Evolutionary conservation across 2,888 invertebrate species (phyloP).

Genomic region (Amiota mariae): DNA sequence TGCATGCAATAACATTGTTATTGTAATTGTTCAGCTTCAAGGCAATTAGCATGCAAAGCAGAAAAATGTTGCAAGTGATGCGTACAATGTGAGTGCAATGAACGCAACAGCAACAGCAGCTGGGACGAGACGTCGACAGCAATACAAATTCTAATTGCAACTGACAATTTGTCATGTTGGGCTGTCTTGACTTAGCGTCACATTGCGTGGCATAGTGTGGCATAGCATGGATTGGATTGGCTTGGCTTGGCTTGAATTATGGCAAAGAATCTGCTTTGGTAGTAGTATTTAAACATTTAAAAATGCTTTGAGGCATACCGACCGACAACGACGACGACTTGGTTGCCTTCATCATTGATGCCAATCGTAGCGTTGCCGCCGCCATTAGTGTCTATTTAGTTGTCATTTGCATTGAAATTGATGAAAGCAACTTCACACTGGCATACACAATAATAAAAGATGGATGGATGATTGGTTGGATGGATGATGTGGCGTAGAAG

Average conservation of each 20-base stretch:
- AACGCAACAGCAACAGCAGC: neutral
- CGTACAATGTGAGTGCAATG: neutral
- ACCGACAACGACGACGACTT: neutral
- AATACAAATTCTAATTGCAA: conserved; percentile 20
- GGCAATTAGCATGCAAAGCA: conserved; percentile 21
- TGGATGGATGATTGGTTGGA: neutral
- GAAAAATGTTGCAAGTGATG: too few species aligned
- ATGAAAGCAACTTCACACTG: conserved; percentile 9
- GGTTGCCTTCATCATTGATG: neutral
- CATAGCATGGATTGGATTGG: neutral
- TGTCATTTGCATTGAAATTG: conserved; percentile 20
- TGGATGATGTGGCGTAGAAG: too few species aligned
- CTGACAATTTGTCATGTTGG: conserved; percentile 24
- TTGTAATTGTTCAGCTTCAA: neutral
- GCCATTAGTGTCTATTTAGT: conserved; percentile 27
- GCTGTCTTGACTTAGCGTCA: neutral
- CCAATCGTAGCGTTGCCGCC: neutral
- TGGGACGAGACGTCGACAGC: neutral
- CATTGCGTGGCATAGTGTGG: neutral
- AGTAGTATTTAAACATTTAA: neutral
- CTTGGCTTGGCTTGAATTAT: too few species aligned
- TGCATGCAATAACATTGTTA: too few species aligned
- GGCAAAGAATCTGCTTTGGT: too few species aligned
- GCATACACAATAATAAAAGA: too few species aligned
- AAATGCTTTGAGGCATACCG: conserved; percentile 15